phyloP scores from a whole-genome alignment of 2,797 vertebrate species.

The Scyliorhinus canicula region DNA sequence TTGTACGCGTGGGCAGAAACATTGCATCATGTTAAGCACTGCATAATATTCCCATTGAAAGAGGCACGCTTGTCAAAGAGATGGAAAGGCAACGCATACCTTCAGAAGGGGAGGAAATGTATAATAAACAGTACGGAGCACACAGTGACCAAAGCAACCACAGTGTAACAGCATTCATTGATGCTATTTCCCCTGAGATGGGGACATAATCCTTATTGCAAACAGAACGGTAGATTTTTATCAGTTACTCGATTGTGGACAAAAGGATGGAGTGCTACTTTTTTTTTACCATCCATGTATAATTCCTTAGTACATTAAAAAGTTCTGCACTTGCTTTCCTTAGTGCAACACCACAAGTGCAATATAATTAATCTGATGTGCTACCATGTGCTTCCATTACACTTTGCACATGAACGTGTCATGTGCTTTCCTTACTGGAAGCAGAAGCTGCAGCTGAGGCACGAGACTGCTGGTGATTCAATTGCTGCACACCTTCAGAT shows the following conservation, averaged over 20 bases:
- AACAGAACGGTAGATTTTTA: not conserved
- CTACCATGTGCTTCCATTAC: not conserved
- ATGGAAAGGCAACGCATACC: not conserved
- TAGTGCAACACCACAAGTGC: not conserved
- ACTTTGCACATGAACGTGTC: too few relatives aligned
- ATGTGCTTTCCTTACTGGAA: not conserved
- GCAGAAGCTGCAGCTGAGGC: not conserved
- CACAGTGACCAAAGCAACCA: not conserved
- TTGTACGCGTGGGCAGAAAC: not conserved
- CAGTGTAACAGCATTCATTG: not conserved
- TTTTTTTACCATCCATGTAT: not conserved
- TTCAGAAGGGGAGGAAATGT: not conserved
- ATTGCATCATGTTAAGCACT: not conserved
- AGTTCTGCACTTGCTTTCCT: not conserved
- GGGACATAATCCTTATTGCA: not conserved
- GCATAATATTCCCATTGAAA: not conserved
- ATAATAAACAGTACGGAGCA: not conserved
- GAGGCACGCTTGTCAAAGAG: not conserved
- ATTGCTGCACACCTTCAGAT: not conserved
- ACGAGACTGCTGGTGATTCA: not conserved
- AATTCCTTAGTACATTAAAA: not conserved
- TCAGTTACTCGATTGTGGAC: not conserved
- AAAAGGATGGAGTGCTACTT: not conserved
- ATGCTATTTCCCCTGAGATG: not conserved
- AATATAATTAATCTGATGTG: not conserved